Evolutionary conservation across 2,888 invertebrate species (phyloP).

Genomic region (Sesamia inferens): DNA sequence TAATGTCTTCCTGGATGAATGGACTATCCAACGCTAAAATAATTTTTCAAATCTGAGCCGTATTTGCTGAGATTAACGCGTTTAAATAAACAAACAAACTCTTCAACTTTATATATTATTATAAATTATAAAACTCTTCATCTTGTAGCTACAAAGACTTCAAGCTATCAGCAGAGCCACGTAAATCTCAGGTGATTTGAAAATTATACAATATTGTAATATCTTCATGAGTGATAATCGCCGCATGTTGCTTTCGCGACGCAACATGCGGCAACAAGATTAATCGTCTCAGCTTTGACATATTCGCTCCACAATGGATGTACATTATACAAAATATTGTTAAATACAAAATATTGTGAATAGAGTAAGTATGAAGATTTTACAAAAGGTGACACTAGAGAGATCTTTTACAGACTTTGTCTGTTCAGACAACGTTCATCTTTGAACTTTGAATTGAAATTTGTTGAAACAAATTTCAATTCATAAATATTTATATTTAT

Average conservation of each 20-base stretch:
- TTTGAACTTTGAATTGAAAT: too few species aligned
- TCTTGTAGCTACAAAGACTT: neutral
- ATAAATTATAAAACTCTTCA: neutral
- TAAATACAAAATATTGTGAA: constrained; percentile 1
- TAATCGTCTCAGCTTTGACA: constrained; percentile 11
- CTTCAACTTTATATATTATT: too few species aligned
- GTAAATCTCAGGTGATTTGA: neutral
- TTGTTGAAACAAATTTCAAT: too few species aligned
- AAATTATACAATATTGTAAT: neutral
- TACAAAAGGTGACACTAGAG: too few species aligned
- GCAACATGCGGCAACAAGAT: constrained; percentile 1
- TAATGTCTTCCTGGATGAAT: too few species aligned
- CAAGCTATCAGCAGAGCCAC: neutral
- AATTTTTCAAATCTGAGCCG: too few species aligned
- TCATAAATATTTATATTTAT: neutral
- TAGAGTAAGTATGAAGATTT: too few species aligned
- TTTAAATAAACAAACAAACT: too few species aligned
- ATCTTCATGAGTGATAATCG: constrained; percentile 1
- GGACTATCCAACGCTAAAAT: too few species aligned
- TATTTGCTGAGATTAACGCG: too few species aligned
- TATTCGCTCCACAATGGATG: neutral
- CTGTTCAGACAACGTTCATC: too few species aligned
- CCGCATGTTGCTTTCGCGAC: neutral
- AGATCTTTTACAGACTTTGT: too few species aligned
- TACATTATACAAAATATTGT: neutral